phyloP scores from a whole-genome alignment of 2,113 vertebrate species.

The Austrofundulus limnaeus region DNA sequence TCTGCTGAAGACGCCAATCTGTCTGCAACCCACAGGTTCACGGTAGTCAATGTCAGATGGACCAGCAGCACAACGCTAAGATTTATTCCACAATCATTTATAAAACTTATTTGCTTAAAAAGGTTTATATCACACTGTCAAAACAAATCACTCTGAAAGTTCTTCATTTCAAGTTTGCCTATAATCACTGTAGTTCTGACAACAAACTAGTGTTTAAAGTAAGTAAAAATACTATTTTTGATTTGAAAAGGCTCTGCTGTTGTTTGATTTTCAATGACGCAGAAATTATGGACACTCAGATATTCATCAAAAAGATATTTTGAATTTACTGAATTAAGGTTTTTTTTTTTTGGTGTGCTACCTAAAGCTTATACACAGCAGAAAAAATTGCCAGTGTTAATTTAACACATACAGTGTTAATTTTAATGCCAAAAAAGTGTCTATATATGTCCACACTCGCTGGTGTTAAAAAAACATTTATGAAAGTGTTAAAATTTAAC shows the following conservation, averaged over 20 bases:
- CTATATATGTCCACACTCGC: no score
- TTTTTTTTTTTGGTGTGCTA: neutral
- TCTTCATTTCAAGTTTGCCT: neutral
- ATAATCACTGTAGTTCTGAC: neutral
- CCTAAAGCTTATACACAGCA: no score
- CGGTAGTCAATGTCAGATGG: slow-evolving; percentile 15
- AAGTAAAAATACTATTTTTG: neutral
- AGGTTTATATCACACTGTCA: neutral
- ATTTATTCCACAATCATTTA: no score
- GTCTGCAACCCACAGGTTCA: slow-evolving; percentile 27
- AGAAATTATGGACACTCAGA: neutral
- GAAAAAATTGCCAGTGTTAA: no score
- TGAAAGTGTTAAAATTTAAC: no score
- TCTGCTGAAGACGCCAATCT: slow-evolving; percentile 18
- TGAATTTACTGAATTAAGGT: no score
- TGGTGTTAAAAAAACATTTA: no score
- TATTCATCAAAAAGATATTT: neutral
- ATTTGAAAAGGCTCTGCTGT: neutral
- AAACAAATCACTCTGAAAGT: neutral
- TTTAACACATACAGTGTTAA: no score
- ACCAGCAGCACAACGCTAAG: neutral
- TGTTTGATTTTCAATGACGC: neutral
- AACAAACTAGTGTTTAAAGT: neutral
- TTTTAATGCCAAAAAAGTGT: no score
- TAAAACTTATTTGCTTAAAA: neutral